Base-by-base conservation (phyloP, 2,888 invertebrate genomes). In the Microplitis deprimator region DNA sequence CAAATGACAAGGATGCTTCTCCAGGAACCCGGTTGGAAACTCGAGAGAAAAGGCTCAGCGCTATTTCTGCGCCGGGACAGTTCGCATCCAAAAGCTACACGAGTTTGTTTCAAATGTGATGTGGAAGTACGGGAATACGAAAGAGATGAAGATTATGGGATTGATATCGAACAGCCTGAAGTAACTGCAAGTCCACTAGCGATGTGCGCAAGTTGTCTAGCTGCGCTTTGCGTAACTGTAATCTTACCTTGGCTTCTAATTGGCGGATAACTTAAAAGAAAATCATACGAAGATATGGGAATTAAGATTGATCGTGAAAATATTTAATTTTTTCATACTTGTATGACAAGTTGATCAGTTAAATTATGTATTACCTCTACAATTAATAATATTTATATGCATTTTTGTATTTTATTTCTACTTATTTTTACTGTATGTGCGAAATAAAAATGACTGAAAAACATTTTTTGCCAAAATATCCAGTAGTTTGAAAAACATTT, bases 81-180 rank as follows among this genome's bases (percentile, higher is more conserved):
- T 68, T 84, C 86, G 13, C 85, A 87, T 74, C 82, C 84, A 73
- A 89, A 87, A 81, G 83, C 82, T 64, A 85, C 86, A 13, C 82
- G 91, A 40, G 92, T 92, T 61, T 91, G 91, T 82, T 92, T 92
- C 84, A 91, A 91, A 16, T 91, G 91, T 85, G 91, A 92, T 84
- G 92, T 92, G 6, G 91, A 92, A 81, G 90, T 92, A 8, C 89
- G 90, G 64, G 92, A 92, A 83, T 92, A 91, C 87, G 90, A 90
- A 81, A 87, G 91, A 69, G 89, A 90, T 75, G 91, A 91, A 68
- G 90, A 91, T 82, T 91, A 91, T 85, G 81, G 87, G 74, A 87
- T 89, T 73, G 91, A 91, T 71, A 84, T 86, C 40, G 90, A 91
- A 76, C 87, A 64, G 80, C 85, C 77, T 70, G 83, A 83, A 79